phyloP scores from a whole-genome alignment of 2,797 vertebrate genomes.

The Mionectes olivaceus region DNA sequence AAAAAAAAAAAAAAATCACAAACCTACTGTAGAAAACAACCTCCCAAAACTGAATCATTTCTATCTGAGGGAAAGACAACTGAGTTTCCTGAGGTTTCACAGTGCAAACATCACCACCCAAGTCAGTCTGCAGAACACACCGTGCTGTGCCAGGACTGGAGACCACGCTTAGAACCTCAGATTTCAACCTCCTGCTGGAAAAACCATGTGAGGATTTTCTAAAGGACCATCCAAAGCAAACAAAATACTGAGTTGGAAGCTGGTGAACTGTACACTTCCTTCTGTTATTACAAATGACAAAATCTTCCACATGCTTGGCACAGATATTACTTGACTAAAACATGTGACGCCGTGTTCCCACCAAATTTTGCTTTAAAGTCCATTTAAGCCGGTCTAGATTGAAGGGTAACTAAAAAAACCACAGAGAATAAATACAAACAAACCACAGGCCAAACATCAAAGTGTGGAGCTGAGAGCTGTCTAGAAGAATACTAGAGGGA shows the following conservation, averaged over 20 bases:
- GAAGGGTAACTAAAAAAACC: background rate
- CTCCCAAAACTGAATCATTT: accelerated
- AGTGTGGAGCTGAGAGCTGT: background rate
- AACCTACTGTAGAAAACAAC: background rate
- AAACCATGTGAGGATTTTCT: background rate
- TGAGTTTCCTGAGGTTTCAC: background rate
- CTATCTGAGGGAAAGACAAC: background rate
- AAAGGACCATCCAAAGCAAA: background rate
- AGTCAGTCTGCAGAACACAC: background rate
- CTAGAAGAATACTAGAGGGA: conserved; percentile 9
- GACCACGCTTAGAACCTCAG: background rate
- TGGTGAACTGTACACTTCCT: background rate
- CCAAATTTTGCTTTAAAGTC: background rate
- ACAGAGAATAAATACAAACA: background rate
- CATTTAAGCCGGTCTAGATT: background rate
- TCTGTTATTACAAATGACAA: background rate
- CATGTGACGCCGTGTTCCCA: background rate
- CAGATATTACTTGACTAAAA: background rate
- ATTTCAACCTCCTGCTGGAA: background rate
- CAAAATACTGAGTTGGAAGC: background rate
- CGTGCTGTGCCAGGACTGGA: background rate
- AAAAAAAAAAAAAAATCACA: background rate
- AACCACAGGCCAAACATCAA: conserved; percentile 28
- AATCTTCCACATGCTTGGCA: background rate
- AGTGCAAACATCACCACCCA: background rate